Base-by-base conservation (phyloP, 2,797 vertebrate genomes). In the Enteromius treurensis region DNA sequence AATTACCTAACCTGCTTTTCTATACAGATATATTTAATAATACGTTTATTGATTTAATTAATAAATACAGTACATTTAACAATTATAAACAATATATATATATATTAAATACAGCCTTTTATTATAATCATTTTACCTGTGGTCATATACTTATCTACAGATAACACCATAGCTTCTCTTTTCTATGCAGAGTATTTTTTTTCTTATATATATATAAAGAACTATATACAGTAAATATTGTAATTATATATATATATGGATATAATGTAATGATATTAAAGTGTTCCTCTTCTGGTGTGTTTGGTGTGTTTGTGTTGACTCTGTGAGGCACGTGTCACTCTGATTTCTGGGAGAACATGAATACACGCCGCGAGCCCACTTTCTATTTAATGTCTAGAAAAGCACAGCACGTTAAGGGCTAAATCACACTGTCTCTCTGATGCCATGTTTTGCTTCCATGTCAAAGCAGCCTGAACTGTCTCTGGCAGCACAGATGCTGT, bases 401-500 rank as follows among this genome's bases (percentile, higher is more conserved):
- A 80, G 69, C 77, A 74, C 69, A 68, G 69, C 69, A 62, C 4
- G 62, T 65, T 42, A 74, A 82, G 40, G 32, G 49, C 21, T 29
- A n/a, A 79, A 55, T 77, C 77, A 74, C 34, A 82, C 60, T n/a
- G 49, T 74, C 64, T 62, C 45, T 60, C 47, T 53, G 68, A 64
- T 82, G 70, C 21, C 69, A 82, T 79, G 62, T 86, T 75, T 86
- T 79, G 76, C 49, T 34, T 23, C 37, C 68, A 40, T 74, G 84
- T 82, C 76, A 79, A 67, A 53, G 40, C 67, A 32, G 19, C 73
- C 45, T 45, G 67, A 73, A 47, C 32, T 37, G 37, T 78, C 76
- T 69, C 76, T 58, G 53, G 79, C 19, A 65, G 74, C 58, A 21
- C 62, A 62, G 67, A 77, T 45, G 40, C 62, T 67, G 23, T 40